Conservation (phyloP, 2,113 vertebrate species). For the Tautogolabrus adspersus region DNA sequence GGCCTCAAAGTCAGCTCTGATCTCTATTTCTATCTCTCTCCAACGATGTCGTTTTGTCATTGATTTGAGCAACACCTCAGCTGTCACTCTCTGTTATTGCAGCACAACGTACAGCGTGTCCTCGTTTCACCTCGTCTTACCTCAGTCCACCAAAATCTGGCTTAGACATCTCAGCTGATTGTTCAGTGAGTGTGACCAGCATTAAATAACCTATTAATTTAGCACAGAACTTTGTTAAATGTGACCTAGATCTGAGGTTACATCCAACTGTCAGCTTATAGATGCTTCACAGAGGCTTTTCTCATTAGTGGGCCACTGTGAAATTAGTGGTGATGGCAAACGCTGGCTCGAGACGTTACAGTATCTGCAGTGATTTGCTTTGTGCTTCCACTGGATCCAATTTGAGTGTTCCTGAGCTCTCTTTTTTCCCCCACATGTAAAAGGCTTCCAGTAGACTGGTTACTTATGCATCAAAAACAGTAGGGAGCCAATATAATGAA, state of each 20-base stretch:
- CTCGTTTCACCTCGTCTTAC: conserved; percentile 15
- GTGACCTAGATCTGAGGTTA: conserved; percentile 65
- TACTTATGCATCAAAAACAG: conserved; percentile 59
- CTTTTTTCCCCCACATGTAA: conserved; percentile 47
- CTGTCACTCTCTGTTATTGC: conserved; percentile 21
- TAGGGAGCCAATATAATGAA: conserved; percentile 52
- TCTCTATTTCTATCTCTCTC: conserved; percentile 59
- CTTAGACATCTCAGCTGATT: conserved; percentile 30
- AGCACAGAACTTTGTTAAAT: conserved; percentile 21
- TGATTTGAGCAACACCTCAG: conserved; percentile 37
- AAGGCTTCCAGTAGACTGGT: conserved; percentile 35
- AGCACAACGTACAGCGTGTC: not conserved
- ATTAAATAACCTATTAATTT: conserved; percentile 63
- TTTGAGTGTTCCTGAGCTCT: conserved; percentile 61
- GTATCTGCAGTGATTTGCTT: conserved; percentile 56
- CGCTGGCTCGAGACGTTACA: conserved; percentile 23
- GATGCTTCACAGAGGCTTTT: conserved; percentile 59
- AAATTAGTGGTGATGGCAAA: conserved; percentile 68
- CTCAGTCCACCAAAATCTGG: conserved; percentile 23
- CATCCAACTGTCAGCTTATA: conserved; percentile 65
- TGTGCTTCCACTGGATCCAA: conserved; percentile 67
- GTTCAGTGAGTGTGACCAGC: conserved; percentile 29
- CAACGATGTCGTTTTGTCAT: conserved; percentile 31
- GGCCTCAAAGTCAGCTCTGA: conserved; percentile 58
- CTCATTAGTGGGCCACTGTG: conserved; percentile 67